Percentiles rank a stretch among this genome's conserved stretches.
These are phyloP conservation scores for Belonocnema kinseyi DNA, from an alignment of 1,140 invertebrate genomes.

Conservation along the genomic window DNA sequence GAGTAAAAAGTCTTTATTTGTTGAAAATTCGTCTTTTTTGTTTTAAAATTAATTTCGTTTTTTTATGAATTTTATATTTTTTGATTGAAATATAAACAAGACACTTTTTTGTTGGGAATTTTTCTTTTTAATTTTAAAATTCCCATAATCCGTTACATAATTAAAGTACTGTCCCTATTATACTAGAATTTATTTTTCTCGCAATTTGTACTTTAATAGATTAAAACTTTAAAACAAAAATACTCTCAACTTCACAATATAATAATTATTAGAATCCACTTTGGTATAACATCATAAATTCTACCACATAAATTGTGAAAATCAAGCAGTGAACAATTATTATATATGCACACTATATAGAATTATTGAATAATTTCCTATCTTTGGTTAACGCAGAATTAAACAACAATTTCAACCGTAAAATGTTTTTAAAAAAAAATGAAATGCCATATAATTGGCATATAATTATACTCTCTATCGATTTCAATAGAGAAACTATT, in stretches of 20 bases:
- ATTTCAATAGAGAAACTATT: conserved; percentile 76
- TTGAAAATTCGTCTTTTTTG: too few relatives aligned
- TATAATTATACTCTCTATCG: conserved; percentile 61
- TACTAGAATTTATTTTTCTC: too few relatives aligned
- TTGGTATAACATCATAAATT: conserved; percentile 11
- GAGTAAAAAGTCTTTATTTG: too few relatives aligned
- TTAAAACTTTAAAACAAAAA: too few relatives aligned
- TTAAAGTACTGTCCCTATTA: background rate
- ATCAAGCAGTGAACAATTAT: conserved; percentile 10
- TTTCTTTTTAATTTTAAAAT: too few relatives aligned
- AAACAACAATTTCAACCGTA: conserved; percentile 12
- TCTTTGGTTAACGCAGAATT: background rate
- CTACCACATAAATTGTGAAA: conserved; percentile 13
- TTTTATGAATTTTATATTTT: too few relatives aligned
- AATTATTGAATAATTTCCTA: conserved; percentile 6
- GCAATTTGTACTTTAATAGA: too few relatives aligned
- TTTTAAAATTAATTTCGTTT: too few relatives aligned
- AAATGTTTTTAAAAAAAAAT: conserved; percentile 1
- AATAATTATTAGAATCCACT: conserved; percentile 13
- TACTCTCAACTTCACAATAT: too few relatives aligned
- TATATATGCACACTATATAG: background rate
- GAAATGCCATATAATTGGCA: background rate
- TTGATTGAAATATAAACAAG: too few relatives aligned
- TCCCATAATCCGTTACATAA: too few relatives aligned
- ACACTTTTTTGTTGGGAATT: too few relatives aligned